These are phyloP conservation scores for Zeuzera pyrina DNA, from an alignment of 2,888 invertebrate species.

Conservation along the genomic window DNA sequence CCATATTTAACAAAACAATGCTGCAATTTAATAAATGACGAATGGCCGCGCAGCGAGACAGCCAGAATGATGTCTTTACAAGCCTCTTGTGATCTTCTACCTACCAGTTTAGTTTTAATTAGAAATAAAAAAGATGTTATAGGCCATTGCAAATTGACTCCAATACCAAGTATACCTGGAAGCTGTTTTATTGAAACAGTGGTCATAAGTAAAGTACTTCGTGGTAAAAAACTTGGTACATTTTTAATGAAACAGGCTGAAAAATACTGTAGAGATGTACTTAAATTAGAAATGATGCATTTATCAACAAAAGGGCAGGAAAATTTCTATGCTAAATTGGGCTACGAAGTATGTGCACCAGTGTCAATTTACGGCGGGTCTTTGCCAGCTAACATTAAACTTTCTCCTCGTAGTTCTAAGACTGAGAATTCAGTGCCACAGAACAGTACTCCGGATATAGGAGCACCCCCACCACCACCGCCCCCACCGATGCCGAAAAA, in stretches of 20 bases:
- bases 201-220: constrained; percentile 78
- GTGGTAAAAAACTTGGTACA: constrained; percentile 85
- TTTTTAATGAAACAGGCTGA: constrained; percentile 82
- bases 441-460: constrained; percentile 13
- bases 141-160: constrained; percentile 86
- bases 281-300: constrained; percentile 77
- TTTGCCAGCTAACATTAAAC: constrained; percentile 21
- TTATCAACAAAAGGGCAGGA: constrained; percentile 83
- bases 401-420: constrained; percentile 20
- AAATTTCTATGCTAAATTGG: constrained; percentile 81
- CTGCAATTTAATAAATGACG: constrained; percentile 85
- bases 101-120: constrained; percentile 80
- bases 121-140: constrained; percentile 71
- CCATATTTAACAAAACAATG: constrained; percentile 81
- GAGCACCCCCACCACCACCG: constrained; percentile 29
- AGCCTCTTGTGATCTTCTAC: constrained; percentile 80
- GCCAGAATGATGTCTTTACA: constrained; percentile 83
- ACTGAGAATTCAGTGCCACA: constrained; percentile 26
- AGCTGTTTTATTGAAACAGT: constrained; percentile 89
- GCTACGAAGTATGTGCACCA: constrained; percentile 79
- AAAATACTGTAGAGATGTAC: constrained; percentile 77
- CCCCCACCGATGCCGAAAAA: constrained; percentile 56
- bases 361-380: constrained; percentile 77
- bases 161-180: constrained; percentile 78
- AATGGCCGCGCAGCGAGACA: constrained; percentile 88